Conservation (phyloP, 2,113 vertebrate species). For the Lampris incognitus region DNA sequence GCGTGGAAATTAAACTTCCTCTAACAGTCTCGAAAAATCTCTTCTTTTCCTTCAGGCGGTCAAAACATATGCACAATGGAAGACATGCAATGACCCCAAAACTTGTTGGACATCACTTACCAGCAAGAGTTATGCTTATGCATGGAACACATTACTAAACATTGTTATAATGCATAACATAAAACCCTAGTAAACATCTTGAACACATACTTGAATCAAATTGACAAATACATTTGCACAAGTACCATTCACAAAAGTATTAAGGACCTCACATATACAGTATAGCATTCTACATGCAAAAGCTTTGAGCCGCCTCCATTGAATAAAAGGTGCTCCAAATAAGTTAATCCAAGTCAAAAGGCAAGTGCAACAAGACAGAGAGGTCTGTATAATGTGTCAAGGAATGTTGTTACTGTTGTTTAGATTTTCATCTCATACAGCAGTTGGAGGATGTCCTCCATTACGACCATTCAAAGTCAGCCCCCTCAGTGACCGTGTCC, state of each 20-base stretch:
- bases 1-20: constrained; percentile 15
- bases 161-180: constrained; percentile 34
- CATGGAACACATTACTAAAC: constrained; percentile 46
- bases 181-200: constrained; percentile 52
- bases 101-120: constrained; percentile 31
- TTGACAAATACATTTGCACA: constrained; percentile 47
- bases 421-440: constrained; percentile 78
- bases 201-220: constrained; percentile 51
- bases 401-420: neutral
- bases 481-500: constrained; percentile 83
- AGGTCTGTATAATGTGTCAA: constrained; percentile 8
- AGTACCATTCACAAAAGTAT: constrained; percentile 58
- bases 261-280: constrained; percentile 38
- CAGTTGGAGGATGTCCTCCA: constrained; percentile 83
- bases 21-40: constrained; percentile 18
- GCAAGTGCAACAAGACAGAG: constrained; percentile 26
- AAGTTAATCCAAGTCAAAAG: constrained; percentile 50
- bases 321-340: constrained; percentile 30
- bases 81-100: neutral
- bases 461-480: constrained; percentile 81
- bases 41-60: constrained; percentile 15
- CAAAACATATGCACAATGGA: constrained; percentile 18
- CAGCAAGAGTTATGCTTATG: constrained; percentile 35
- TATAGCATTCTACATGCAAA: constrained; percentile 63
- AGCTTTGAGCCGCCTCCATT: constrained; percentile 47